Evolutionary conservation across 2,888 invertebrate species (phyloP), one percentile per base, ranked within the genome.

Genomic region (Pogonocherus hispidulus): DNA sequence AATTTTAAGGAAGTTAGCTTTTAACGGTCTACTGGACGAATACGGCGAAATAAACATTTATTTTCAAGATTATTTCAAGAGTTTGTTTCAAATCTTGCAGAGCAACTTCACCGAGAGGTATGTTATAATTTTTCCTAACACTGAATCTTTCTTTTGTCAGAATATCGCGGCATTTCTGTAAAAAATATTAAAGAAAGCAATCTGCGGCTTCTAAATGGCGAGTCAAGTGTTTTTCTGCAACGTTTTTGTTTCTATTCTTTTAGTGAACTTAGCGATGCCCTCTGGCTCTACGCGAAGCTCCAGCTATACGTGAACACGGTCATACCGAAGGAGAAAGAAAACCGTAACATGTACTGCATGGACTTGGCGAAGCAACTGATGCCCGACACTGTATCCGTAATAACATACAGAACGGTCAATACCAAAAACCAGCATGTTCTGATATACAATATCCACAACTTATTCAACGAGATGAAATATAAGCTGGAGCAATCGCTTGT

Each of bases 301-400:
- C 67, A 72, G 23, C 44, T 72, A 3, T 72, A 72, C 37, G 63
- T 27, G n/a, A 66, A 63, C 20, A 44, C 66, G n/a, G 37, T 63
- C 1, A 18, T 41, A 5, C 35, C 60, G 8, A 49, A 46, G 57
- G n/a, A 32, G 6, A 32, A 44, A 3, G 63, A 55, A n/a, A 54
- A 60, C 44, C 67, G 57, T 22, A 52, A 66, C 49, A n/a, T 56
- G 1, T 67, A 63, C 41, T 72, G 72, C 60, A 69, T 67, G 67
- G 63, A 63, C 22, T 23, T 72, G 32, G 47, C 44, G 5, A 67
- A 67, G 11, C 63, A 72, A 35, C 18, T 72, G 1, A 70, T 72
- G 72, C 72, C 72, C 22, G 66, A 69, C 22, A 35, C 70, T 35
- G 46, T 60, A 6, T 67, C 66, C 4, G 35, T 52, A 18, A 72